A percentile compares a stretch with the other conserved stretches of the same genome.
Evolutionary conservation across 2,888 invertebrate species (phyloP).

Genomic region (Shargacucullia verbasci): DNA sequence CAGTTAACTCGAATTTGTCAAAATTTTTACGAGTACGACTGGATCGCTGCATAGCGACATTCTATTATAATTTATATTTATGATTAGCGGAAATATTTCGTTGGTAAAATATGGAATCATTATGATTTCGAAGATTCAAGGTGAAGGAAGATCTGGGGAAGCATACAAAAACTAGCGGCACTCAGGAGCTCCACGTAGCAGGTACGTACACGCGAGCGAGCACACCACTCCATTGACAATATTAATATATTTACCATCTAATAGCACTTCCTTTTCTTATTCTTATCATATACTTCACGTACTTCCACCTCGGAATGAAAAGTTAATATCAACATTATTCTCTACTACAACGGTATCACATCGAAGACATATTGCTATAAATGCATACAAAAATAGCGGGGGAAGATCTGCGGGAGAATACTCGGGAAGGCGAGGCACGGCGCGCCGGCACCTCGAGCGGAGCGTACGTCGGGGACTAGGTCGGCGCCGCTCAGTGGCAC

Average conservation of each 20-base stretch:
- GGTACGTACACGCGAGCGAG: slow-evolving; percentile 15
- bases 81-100: neutral
- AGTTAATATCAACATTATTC: slow-evolving; percentile 32
- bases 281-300: slow-evolving; percentile 69
- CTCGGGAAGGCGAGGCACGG: slow-evolving; percentile 1
- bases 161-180: slow-evolving; percentile 36
- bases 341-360: slow-evolving; percentile 42
- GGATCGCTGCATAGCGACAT: slow-evolving; percentile 22
- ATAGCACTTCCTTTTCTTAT: slow-evolving; percentile 68
- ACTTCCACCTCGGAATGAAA: slow-evolving; percentile 75
- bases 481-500: slow-evolving; percentile 36
- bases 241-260: slow-evolving; percentile 70
- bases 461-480: slow-evolving; percentile 18
- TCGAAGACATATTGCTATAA: slow-evolving; percentile 29
- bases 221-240: slow-evolving; percentile 23
- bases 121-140: slow-evolving; percentile 29
- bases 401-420: slow-evolving; percentile 42
- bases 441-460: too few species aligned
- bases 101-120: slow-evolving; percentile 12
- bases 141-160: slow-evolving; percentile 39
- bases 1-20: slow-evolving; percentile 14
- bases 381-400: slow-evolving; percentile 49
- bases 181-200: slow-evolving; percentile 11
- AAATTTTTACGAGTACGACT: slow-evolving; percentile 9
- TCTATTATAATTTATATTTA: slow-evolving; percentile 7